phyloP scores from a whole-genome alignment of 2,888 invertebrate genomes.

The Meteorus cinctellus region DNA sequence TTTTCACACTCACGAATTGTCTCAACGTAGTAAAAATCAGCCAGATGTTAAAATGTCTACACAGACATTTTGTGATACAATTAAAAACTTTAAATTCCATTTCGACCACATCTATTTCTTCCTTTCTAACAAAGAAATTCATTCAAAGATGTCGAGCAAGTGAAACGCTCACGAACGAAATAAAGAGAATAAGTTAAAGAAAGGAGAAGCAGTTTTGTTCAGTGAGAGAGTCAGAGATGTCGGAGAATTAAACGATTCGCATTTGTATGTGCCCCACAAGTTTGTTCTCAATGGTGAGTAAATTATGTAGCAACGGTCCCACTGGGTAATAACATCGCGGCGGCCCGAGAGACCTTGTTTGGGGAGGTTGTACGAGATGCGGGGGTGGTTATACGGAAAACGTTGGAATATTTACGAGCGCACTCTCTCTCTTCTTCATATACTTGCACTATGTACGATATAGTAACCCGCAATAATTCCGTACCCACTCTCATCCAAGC shows the following conservation, averaged over 20 bases:
- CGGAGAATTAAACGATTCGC: constrained; percentile 59
- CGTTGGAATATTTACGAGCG: constrained; percentile 37
- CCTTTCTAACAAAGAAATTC: background rate
- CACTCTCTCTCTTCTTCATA: constrained; percentile 18
- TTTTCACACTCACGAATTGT: background rate
- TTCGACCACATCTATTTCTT: background rate
- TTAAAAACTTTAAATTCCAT: constrained; percentile 49
- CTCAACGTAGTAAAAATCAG: background rate
- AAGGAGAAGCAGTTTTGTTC: constrained; percentile 24
- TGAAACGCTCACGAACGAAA: background rate
- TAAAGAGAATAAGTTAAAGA: background rate
- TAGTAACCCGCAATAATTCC: constrained; percentile 35
- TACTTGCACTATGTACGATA: background rate
- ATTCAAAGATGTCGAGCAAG: constrained; percentile 15
- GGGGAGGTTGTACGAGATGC: background rate
- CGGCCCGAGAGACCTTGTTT: background rate
- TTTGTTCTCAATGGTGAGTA: constrained; percentile 64
- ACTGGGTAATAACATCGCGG: constrained; percentile 49
- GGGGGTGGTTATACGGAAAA: constrained; percentile 21
- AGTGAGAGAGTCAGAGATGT: constrained; percentile 48
- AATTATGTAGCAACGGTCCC: constrained; percentile 62
- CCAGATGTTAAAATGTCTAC: constrained; percentile 14
- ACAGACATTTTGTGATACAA: constrained; percentile 40
- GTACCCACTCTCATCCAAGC: constrained; percentile 19
- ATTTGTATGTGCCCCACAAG: constrained; percentile 55